A percentile compares a stretch with the other conserved stretches of the same genome.
These are phyloP conservation scores for Drosophila lacteicornis DNA, from an alignment of 1,140 invertebrate genomes.

Conservation along the genomic window DNA sequence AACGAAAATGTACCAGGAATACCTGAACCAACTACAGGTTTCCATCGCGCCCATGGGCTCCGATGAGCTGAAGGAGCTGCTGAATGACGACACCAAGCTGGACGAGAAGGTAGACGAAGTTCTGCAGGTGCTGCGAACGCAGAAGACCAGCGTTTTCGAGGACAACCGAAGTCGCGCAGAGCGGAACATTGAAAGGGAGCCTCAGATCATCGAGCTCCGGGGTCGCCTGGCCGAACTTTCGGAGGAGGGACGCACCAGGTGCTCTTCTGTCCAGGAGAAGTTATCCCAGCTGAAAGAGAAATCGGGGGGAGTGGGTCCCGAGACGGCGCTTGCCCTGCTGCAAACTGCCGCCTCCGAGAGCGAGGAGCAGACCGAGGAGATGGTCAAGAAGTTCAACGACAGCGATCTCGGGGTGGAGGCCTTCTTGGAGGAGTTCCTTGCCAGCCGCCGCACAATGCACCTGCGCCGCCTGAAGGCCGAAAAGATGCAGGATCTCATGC, in stretches of 20 bases:
- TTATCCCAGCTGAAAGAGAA: conserved; percentile 89
- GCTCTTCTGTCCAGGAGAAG: conserved; percentile 89
- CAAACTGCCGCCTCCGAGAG: conserved; percentile 94
- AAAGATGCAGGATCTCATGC: conserved; percentile 92
- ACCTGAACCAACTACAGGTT: conserved; percentile 85
- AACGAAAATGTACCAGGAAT: conserved; percentile 81
- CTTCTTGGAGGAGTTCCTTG: conserved; percentile 92
- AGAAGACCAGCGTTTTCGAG: conserved; percentile 94
- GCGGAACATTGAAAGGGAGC: conserved; percentile 93
- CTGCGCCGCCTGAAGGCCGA: conserved; percentile 93
- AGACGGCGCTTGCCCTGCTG: conserved; percentile 92
- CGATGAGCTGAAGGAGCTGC: conserved; percentile 92
- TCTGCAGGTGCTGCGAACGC: conserved; percentile 91
- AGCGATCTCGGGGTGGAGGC: conserved; percentile 90
- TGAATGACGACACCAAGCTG: conserved; percentile 93
- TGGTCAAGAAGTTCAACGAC: conserved; percentile 91
- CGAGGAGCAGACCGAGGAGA: conserved; percentile 94
- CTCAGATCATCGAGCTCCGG: conserved; percentile 90
- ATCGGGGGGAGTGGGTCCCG: conserved; percentile 89
- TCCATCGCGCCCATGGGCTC: conserved; percentile 87
- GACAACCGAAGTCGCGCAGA: conserved; percentile 95
- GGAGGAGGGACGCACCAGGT: conserved; percentile 89
- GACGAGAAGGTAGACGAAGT: conserved; percentile 90
- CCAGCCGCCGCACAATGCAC: conserved; percentile 91
- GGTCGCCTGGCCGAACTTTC: conserved; percentile 89